A percentile compares a stretch with the other conserved stretches of the same genome.
Evolutionary conservation across 1,140 invertebrate species (phyloP).

Genomic region (Drosophila repletoides): DNA sequence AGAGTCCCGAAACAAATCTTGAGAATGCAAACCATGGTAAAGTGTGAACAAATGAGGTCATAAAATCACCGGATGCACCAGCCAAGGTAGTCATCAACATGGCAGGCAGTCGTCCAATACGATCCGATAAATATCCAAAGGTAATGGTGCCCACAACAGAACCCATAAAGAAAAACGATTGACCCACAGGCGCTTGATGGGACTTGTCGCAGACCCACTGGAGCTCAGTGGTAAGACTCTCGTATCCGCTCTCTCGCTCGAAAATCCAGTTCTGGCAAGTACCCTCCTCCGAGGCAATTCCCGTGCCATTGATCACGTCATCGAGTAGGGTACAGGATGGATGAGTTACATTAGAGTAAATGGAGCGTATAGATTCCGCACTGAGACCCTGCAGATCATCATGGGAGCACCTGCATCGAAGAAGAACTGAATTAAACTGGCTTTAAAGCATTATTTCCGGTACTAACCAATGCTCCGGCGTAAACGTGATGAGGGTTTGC

Average conservation of each 20-base stretch:
- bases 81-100: slow-evolving; percentile 83
- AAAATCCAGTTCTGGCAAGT: slow-evolving; percentile 83
- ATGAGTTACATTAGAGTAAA: slow-evolving; percentile 54
- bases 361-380: slow-evolving; percentile 43
- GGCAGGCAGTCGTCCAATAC: slow-evolving; percentile 84
- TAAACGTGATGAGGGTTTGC: slow-evolving; percentile 84
- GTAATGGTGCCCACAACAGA: slow-evolving; percentile 84
- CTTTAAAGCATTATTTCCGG: background rate
- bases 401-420: slow-evolving; percentile 50
- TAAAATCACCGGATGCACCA: slow-evolving; percentile 83
- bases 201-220: slow-evolving; percentile 85
- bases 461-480: slow-evolving; percentile 82
- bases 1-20: slow-evolving; percentile 84
- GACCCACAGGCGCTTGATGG: slow-evolving; percentile 84
- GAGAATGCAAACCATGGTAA: slow-evolving; percentile 83
- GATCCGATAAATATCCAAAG: slow-evolving; percentile 84
- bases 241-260: slow-evolving; percentile 82
- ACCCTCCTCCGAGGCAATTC: slow-evolving; percentile 25
- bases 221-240: slow-evolving; percentile 84
- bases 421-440: background rate
- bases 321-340: slow-evolving; percentile 60
- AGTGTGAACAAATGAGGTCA: slow-evolving; percentile 83
- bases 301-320: slow-evolving; percentile 46
- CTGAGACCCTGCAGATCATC: slow-evolving; percentile 51
- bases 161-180: slow-evolving; percentile 85